phyloP scores from a whole-genome alignment of 2,797 vertebrate genomes.

The Hafferia zeledoni region DNA sequence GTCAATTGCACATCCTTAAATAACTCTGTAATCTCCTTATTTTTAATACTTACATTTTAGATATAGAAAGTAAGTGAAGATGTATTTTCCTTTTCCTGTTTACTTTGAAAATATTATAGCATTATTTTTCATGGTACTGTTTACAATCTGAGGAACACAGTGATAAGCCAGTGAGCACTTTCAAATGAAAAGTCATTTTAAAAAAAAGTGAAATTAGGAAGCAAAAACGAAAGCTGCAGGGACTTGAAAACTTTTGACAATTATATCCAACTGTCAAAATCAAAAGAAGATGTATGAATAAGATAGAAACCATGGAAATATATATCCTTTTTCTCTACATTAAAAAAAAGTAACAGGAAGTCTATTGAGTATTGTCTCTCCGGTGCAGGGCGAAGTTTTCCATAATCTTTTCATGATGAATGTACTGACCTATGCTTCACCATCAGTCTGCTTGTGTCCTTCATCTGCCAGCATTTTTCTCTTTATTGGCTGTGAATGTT shows the following conservation, averaged over 20 bases:
- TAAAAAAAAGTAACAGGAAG: neutral
- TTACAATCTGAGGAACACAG: neutral
- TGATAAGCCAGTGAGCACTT: neutral
- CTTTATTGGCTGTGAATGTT: neutral
- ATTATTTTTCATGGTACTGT: neutral
- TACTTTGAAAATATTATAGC: neutral
- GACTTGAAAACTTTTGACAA: neutral
- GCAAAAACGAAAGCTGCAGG: neutral
- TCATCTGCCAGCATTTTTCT: neutral
- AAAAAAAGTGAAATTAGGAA: neutral
- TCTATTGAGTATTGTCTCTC: neutral
- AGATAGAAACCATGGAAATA: neutral
- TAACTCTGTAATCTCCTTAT: slow-evolving; percentile 36
- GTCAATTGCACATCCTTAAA: slow-evolving; percentile 5
- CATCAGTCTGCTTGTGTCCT: neutral
- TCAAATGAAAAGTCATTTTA: neutral
- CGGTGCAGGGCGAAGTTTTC: neutral
- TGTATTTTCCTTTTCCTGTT: neutral
- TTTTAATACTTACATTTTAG: slow-evolving; percentile 1
- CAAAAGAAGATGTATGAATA: neutral
- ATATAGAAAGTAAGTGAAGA: neutral
- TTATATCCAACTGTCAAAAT: neutral
- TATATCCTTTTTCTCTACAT: neutral
- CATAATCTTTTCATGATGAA: neutral
- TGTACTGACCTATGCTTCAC: neutral